Evolutionary conservation across 1,140 invertebrate genomes (phyloP).

Genomic region (Spodoptera frugiperda): DNA sequence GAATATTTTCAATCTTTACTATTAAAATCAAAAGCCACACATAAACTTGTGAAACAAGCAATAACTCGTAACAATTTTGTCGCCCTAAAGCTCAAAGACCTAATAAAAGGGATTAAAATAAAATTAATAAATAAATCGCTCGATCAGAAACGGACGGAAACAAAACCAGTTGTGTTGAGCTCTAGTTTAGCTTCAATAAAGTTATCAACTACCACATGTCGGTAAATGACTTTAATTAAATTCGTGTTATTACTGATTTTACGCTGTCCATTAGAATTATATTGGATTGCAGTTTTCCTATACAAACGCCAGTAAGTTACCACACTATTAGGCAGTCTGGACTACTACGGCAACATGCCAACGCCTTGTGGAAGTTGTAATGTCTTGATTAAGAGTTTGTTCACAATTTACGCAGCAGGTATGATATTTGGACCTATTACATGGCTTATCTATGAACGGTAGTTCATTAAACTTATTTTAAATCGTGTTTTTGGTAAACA

Average conservation of each 20-base stretch:
- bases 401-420: too few species aligned
- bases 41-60: too few species aligned
- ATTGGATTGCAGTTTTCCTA: conserved; percentile 16
- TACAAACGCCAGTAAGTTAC: conserved; percentile 11
- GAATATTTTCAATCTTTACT: too few species aligned
- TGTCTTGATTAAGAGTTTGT: background rate
- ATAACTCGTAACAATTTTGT: too few species aligned
- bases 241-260: conserved; percentile 44
- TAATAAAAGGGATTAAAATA: conserved; percentile 21
- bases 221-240: conserved; percentile 22
- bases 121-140: conserved; percentile 30
- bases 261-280: conserved; percentile 39
- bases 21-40: too few species aligned
- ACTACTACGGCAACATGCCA: conserved; percentile 3
- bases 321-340: background rate
- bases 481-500: too few species aligned
- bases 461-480: too few species aligned
- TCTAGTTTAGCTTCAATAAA: conserved; percentile 35
- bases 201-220: conserved; percentile 39
- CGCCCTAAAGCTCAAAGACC: too few species aligned
- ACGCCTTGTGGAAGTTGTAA: background rate
- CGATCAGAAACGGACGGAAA: conserved; percentile 8
- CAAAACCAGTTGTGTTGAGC: conserved; percentile 17
- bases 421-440: too few species aligned
- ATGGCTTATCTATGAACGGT: too few species aligned